Base-by-base conservation (phyloP, 2,113 vertebrate genomes). In the Ciconia boyciana region DNA sequence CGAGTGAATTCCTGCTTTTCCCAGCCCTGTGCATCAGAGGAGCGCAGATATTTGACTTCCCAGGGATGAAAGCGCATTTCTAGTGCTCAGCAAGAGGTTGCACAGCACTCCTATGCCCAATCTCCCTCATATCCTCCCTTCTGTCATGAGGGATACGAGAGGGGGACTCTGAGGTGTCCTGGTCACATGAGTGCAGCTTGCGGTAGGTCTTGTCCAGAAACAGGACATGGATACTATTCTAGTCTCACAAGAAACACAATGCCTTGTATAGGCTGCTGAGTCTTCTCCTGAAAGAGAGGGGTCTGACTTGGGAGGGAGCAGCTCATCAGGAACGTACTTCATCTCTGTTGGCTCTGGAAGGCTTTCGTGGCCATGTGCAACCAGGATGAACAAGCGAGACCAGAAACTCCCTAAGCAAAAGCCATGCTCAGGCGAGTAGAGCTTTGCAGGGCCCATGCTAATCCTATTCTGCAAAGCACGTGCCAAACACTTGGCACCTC, bases 361-460 rank as follows among this genome's bases (percentile, higher is more conserved):
- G 6, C 32, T 91, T 66, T 91, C 25, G 4, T 66, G 26, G 48
- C 34, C 43, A 29, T 7, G 25, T 39, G 69, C 57, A 72, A 61
- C 36, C 31, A 62, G 62, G 79, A 86, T 72, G 89, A 96, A 94
- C 77, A 89, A 79, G 46, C 62, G 91, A 95, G 91, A 61, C 87
- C 74, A 90, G 78, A 92, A 91, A 57, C 25, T 39, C 70, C 54
- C 43, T 7, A 17, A 83, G 82, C 87, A 88, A 88, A 74, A 94
- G 74, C 78, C 3, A 0, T 74, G 78, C 75, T 83, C 1, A 0
- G 78, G 78, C 12, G 3, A 85, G 95, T 8, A 69, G 41, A 69
- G 54, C 52, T 97, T 77, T 58, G 74, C 89, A 70, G 65, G 66
- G n/a, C 62, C 55, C 43, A 28, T 6, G 32, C 28, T 87, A 87